Evolutionary conservation across 2,888 invertebrate species (phyloP).

Genomic region (Chloroclysta siterata): DNA sequence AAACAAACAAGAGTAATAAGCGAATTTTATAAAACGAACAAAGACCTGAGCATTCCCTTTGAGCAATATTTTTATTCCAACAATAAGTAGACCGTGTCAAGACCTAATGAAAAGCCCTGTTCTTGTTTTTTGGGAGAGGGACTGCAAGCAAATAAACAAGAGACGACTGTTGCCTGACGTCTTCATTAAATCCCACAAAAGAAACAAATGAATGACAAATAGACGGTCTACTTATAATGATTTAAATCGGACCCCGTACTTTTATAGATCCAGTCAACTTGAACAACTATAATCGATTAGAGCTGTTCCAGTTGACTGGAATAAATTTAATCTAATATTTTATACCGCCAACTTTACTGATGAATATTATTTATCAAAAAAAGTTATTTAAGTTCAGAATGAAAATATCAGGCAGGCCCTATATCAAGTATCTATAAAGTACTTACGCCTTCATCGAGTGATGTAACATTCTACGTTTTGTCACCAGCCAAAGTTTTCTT

Average conservation of each 20-base stretch:
- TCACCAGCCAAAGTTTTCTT: no score
- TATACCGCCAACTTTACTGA: no score
- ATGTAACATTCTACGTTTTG: no score
- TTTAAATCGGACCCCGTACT: slow-evolving; percentile 17
- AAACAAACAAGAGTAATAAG: slow-evolving; percentile 2
- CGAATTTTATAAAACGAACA: not conserved
- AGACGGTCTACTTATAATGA: slow-evolving; percentile 9
- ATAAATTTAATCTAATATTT: no score
- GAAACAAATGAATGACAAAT: slow-evolving; percentile 15
- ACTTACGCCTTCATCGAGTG: no score
- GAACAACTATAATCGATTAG: slow-evolving; percentile 39
- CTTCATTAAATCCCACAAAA: slow-evolving; percentile 13
- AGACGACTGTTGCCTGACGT: slow-evolving; percentile 8
- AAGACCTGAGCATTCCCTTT: slow-evolving; percentile 1
- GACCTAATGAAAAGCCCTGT: slow-evolving; percentile 26
- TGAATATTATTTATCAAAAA: no score
- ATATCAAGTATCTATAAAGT: no score
- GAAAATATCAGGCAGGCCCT: no score
- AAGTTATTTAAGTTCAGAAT: no score
- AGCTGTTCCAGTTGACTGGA: no score
- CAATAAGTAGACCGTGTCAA: slow-evolving; percentile 15
- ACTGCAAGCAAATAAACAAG: slow-evolving; percentile 5
- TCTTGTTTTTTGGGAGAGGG: not conserved
- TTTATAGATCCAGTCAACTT: slow-evolving; percentile 29
- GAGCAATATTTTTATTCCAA: slow-evolving; percentile 9